Conservation (phyloP, 64 coral and sea anemone species). For the Exaiptasia diaphana region DNA sequence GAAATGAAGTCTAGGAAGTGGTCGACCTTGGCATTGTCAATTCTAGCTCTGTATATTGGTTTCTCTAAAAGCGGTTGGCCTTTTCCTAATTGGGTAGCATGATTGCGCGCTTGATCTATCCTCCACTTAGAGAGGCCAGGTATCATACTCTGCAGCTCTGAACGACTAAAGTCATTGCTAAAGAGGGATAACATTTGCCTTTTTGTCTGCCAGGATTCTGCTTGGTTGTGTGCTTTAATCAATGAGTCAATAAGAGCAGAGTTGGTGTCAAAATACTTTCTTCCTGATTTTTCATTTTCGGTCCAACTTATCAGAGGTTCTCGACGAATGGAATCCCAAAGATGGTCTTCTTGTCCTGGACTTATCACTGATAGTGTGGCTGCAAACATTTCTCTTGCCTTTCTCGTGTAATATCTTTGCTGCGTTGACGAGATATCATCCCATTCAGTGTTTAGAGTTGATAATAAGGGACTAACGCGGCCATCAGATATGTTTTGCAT, state of each 20-base stretch:
- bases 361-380: constrained; percentile 1
- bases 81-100: not conserved
- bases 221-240: constrained; percentile 23
- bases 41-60: not conserved
- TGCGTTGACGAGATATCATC: not conserved
- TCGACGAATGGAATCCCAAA: constrained; percentile 6
- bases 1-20: constrained; percentile 67
- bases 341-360: constrained; percentile 32
- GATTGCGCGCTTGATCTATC: constrained; percentile 35
- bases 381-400: not conserved
- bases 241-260: not conserved
- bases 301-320: not conserved
- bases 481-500: not conserved
- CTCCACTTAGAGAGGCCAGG: constrained; percentile 28
- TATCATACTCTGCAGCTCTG: not conserved
- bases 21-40: constrained; percentile 20
- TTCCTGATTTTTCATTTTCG: not conserved
- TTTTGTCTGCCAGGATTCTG: constrained; percentile 36
- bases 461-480: constrained; percentile 7
- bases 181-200: constrained; percentile 40
- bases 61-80: not conserved
- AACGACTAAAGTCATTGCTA: constrained; percentile 38
- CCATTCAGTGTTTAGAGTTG: constrained; percentile 9
- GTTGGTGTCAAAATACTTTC: not conserved
- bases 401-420: constrained; percentile 8